Conservation (phyloP, 2,888 invertebrate genomes). For the Erannis defoliaria region DNA sequence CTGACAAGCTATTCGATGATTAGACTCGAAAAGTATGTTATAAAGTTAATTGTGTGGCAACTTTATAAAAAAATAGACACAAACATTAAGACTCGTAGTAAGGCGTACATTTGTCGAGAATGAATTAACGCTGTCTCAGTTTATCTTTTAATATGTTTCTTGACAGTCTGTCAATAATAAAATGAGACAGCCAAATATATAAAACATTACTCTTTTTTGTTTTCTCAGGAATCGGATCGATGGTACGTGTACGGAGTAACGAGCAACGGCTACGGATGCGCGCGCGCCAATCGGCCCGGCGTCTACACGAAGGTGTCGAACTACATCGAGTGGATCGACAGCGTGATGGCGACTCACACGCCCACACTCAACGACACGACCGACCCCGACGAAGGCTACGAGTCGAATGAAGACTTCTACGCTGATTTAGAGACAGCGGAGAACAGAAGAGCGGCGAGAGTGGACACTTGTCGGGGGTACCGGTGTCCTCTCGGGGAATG, state of each 20-base stretch:
- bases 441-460: slow-evolving; percentile 63
- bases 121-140: no score
- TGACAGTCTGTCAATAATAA: not conserved
- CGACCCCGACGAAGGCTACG: slow-evolving; percentile 52
- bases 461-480: slow-evolving; percentile 88
- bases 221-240: slow-evolving; percentile 78
- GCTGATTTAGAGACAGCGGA: slow-evolving; percentile 78
- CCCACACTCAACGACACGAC: slow-evolving; percentile 57
- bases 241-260: slow-evolving; percentile 89
- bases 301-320: slow-evolving; percentile 93
- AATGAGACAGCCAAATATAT: not conserved
- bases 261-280: slow-evolving; percentile 93
- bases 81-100: no score
- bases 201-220: not conserved
- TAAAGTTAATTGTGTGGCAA: no score
- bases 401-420: slow-evolving; percentile 69
- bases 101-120: no score
- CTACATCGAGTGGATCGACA: slow-evolving; percentile 91
- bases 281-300: slow-evolving; percentile 91
- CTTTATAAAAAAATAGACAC: no score
- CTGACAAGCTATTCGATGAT: no score
- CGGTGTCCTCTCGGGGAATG: slow-evolving; percentile 92
- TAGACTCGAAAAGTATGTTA: no score
- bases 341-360: slow-evolving; percentile 78
- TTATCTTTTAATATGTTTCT: not conserved